Conservation (phyloP, 1,140 invertebrate genomes). For the Chlorops oryzae region DNA sequence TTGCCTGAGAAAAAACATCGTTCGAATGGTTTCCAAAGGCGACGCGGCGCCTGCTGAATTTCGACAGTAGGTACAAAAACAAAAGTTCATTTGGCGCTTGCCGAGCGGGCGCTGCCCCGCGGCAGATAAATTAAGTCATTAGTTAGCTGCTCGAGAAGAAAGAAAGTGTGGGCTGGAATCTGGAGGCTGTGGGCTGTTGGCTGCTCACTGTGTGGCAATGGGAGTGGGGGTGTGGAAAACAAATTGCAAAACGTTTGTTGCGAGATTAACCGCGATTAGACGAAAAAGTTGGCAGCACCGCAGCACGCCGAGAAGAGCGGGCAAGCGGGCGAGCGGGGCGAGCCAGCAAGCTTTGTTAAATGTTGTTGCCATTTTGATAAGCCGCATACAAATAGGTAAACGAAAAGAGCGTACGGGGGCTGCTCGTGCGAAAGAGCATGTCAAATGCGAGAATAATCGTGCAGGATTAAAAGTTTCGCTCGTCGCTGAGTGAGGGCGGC, state of each 20-base stretch:
- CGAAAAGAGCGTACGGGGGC: too few relatives aligned
- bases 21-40: too few relatives aligned
- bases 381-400: background rate
- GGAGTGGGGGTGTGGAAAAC: constrained; percentile 32
- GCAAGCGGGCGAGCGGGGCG: background rate
- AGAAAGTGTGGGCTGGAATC: constrained; percentile 3
- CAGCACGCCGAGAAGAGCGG: constrained; percentile 16
- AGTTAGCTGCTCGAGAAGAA: constrained; percentile 38
- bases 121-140: constrained; percentile 48
- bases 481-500: too few relatives aligned
- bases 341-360: background rate
- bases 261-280: constrained; percentile 48
- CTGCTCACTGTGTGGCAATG: too few relatives aligned
- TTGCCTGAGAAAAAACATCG: too few relatives aligned
- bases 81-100: constrained; percentile 46
- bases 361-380: background rate
- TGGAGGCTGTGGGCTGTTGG: constrained; percentile 4
- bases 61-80: constrained; percentile 37
- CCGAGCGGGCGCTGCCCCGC: constrained; percentile 47
- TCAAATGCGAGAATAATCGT: constrained; percentile 48
- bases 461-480: constrained; percentile 47
- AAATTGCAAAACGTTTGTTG: constrained; percentile 48
- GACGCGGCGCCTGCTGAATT: too few relatives aligned
- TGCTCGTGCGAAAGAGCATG: too few relatives aligned
- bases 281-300: constrained; percentile 13